These are phyloP conservation scores for Mormyrus iriodes DNA, from an alignment of 2,113 vertebrate genomes.

Conservation along the genomic window DNA sequence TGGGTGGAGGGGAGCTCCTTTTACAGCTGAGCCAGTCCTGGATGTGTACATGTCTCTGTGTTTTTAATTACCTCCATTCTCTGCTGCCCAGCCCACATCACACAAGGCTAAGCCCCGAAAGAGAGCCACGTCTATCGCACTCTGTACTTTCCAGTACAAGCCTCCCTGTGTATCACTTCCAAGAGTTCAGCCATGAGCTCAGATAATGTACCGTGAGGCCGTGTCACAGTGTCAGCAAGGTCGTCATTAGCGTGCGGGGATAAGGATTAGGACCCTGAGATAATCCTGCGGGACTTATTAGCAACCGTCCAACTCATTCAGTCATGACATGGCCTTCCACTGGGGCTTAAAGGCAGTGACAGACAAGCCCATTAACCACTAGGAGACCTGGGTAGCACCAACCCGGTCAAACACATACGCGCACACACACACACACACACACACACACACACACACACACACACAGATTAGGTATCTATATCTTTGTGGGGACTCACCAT, in stretches of 20 bases:
- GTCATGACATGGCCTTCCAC: neutral
- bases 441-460: conserved; percentile 1
- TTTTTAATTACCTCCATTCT: neutral
- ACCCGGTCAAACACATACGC: neutral
- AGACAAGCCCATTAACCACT: conserved; percentile 43
- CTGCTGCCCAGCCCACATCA: neutral
- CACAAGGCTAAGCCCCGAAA: neutral
- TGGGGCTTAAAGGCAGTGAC: neutral
- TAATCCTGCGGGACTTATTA: neutral
- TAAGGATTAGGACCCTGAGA: conserved; percentile 1
- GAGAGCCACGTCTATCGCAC: neutral
- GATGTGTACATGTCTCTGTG: neutral
- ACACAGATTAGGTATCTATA: too few relatives aligned
- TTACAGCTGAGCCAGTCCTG: neutral
- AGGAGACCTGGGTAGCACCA: conserved; percentile 14
- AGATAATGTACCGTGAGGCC: neutral
- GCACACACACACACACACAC: neutral
- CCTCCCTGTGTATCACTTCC: neutral
- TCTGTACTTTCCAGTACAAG: neutral
- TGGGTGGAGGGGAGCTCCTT: neutral
- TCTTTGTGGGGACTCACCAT: too few relatives aligned
- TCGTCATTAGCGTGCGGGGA: neutral
- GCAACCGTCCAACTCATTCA: neutral
- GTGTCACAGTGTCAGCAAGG: neutral
- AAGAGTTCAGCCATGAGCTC: neutral